A percentile compares a stretch with the other conserved stretches of the same genome.
Evolutionary conservation across 2,888 invertebrate species (phyloP).

Genomic region (Punctoribates punctum): DNA sequence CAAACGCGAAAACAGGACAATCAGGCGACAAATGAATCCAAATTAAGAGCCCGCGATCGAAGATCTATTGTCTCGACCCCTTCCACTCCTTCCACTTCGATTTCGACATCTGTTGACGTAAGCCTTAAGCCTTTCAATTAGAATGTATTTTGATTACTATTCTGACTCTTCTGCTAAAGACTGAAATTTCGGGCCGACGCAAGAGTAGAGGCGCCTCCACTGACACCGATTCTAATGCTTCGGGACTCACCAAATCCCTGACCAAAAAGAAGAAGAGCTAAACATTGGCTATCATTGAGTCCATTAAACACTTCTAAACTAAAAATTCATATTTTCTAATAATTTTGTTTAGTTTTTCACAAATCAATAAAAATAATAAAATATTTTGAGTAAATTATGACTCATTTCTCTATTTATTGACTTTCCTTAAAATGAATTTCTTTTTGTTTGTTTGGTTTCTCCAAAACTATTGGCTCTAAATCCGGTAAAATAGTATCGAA

Average conservation of each 20-base stretch:
- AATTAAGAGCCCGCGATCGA: constrained; percentile 8
- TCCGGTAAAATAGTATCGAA: too few species aligned
- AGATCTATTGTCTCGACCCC: constrained; percentile 23
- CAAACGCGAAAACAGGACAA: constrained; percentile 26
- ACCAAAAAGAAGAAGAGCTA: constrained; percentile 23
- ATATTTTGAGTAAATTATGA: too few species aligned
- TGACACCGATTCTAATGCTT: constrained; percentile 35
- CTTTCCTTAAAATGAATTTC: too few species aligned
- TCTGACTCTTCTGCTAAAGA: too few species aligned
- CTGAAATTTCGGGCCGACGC: constrained; percentile 20
- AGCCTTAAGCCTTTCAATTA: not conserved
- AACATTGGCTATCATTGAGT: not conserved
- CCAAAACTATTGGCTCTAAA: too few species aligned
- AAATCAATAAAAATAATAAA: too few species aligned
- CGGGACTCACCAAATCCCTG: constrained; percentile 24
- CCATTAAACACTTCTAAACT: too few species aligned
- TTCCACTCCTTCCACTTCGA: not conserved
- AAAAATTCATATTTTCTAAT: too few species aligned
- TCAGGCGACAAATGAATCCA: not conserved
- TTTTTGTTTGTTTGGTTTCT: too few species aligned
- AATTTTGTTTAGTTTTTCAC: too few species aligned
- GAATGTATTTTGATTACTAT: not conserved
- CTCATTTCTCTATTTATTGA: too few species aligned
- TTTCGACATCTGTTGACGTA: too few species aligned
- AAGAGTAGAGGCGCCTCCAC: constrained; percentile 38